Percentiles rank a stretch among this genome's conserved stretches.
phyloP scores from a whole-genome alignment of 2,113 vertebrate species.

The Brachionichthys hirsutus region DNA sequence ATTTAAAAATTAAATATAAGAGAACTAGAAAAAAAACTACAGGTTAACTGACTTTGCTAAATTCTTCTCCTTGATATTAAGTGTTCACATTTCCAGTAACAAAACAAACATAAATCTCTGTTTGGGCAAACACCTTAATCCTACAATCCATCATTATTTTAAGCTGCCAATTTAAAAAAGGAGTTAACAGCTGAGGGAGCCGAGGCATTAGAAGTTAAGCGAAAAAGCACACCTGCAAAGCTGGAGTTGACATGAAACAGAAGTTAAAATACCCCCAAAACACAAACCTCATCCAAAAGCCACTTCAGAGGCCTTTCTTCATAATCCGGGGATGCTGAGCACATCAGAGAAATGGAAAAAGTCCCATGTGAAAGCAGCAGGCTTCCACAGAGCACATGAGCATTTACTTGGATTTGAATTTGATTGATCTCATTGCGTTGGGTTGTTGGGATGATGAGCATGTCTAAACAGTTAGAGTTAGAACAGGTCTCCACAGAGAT shows the following conservation, averaged over 20 bases:
- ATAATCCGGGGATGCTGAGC: slow-evolving; percentile 64
- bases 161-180: slow-evolving; percentile 53
- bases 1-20: no score
- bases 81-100: slow-evolving; percentile 23
- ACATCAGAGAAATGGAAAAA: slow-evolving; percentile 69
- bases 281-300: slow-evolving; percentile 63
- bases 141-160: slow-evolving; percentile 50
- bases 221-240: slow-evolving; percentile 69
- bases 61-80: slow-evolving; percentile 2
- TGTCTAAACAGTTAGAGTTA: slow-evolving; percentile 54
- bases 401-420: slow-evolving; percentile 61
- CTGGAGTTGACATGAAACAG: slow-evolving; percentile 61
- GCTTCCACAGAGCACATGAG: slow-evolving; percentile 55
- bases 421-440: slow-evolving; percentile 68
- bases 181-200: slow-evolving; percentile 48
- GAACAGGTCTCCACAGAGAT: slow-evolving; percentile 58
- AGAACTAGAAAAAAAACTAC: no score
- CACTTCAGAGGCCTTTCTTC: slow-evolving; percentile 57
- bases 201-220: slow-evolving; percentile 42
- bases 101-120: slow-evolving; percentile 35
- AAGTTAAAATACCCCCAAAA: slow-evolving; percentile 49
- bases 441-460: slow-evolving; percentile 53
- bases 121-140: slow-evolving; percentile 55
- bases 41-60: slow-evolving; percentile 28
- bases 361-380: slow-evolving; percentile 67